A percentile compares a stretch with the other conserved stretches of the same genome.
phyloP scores from a whole-genome alignment of 2,113 vertebrate genomes.

The Eublepharis macularius region DNA sequence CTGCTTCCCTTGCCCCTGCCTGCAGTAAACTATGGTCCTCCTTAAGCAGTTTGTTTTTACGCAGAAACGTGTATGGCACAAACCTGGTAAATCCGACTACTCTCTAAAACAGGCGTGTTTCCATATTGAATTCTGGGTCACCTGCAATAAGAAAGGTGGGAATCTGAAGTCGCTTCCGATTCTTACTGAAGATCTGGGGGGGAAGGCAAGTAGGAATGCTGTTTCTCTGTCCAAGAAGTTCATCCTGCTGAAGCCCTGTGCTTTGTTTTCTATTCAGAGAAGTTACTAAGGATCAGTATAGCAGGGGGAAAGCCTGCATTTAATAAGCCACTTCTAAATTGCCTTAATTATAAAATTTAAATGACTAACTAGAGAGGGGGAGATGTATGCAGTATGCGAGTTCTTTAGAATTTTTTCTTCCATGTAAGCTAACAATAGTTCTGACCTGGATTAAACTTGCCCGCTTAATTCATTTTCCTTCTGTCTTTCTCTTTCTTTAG shows the following conservation, averaged over 20 bases:
- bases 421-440: constrained; percentile 31
- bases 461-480: constrained; percentile 41
- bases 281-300: not conserved
- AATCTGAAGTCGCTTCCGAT: not conserved
- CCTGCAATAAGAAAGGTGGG: not conserved
- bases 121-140: not conserved
- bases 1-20: not conserved
- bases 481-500: constrained; percentile 39
- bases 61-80: not conserved
- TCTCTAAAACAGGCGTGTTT: not conserved
- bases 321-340: not conserved
- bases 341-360: not conserved
- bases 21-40: not conserved
- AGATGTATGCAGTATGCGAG: not conserved
- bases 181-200: not conserved
- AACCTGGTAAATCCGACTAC: not conserved
- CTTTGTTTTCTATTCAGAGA: accelerated
- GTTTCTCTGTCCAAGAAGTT: not conserved
- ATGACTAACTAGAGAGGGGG: not conserved
- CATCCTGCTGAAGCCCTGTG: not conserved
- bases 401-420: constrained; percentile 12
- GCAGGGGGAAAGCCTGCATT: not conserved
- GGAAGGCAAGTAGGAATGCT: not conserved
- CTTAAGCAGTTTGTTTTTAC: not conserved
- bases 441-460: constrained; percentile 40